Base-by-base conservation (phyloP, 2,888 invertebrate genomes). In the Girardia tigrina region DNA sequence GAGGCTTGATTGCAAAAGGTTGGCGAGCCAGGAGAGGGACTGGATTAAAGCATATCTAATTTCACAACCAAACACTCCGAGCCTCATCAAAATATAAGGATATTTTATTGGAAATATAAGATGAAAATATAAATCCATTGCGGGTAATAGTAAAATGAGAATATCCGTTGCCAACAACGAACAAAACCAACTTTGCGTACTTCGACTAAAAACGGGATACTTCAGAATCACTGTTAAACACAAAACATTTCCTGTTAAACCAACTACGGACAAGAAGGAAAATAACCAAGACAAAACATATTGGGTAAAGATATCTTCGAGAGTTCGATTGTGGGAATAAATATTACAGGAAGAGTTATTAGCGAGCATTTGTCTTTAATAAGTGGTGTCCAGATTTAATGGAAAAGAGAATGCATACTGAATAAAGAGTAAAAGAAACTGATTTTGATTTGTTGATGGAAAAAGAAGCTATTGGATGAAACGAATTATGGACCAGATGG, bases 61-160 rank as follows among this genome's bases (percentile, higher is more conserved):
- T n/a, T 71, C 71, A 29, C 71, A 71, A 71, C 71, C 71, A 23
- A 71, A 71, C 28, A 71, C 71, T 12, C 71, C 71, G 27, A 4
- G 4, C 28, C n/a, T 4, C 2, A 6, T 28, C 2, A 71, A 2
- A 12, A 71, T 6, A 2, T 28, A 4, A 4, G 71, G 14, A 29
- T 71, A 23, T 4, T 12, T 4, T 71, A 8, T 28, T 14, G 71
- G 71, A 29, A 71, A 27, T 16, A 71, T 4, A n/a, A 71, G 2
- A 14, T 6, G 20, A 71, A 71, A 27, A 23, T 71, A 71, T 6
- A 71, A n/a, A 23, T 71, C 71, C 71, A 29, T 71, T 6, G 6
- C 71, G 2, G 28, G 29, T 6, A 71, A 29, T 71, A 71, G n/a
- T 28, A 71, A 29, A 27, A n/a, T 71, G 26, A 71, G 20, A 71